Conservation (phyloP, 2,113 vertebrate genomes). For the Bufo bufo region DNA sequence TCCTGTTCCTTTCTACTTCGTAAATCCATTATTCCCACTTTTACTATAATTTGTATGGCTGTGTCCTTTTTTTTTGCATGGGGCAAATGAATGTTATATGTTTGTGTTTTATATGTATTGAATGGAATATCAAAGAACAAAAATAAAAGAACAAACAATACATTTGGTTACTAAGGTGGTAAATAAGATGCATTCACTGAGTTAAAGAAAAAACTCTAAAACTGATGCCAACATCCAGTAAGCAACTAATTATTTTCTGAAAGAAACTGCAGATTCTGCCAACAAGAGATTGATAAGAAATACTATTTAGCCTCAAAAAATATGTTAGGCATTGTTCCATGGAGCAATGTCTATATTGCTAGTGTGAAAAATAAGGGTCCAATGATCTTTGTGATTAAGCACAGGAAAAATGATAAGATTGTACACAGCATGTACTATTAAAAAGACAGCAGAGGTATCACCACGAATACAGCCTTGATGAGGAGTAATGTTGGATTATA, state of each 20-base stretch:
- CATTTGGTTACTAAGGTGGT: not conserved
- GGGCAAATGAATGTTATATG: not conserved
- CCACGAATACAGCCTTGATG: conserved; percentile 20
- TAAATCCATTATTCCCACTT: not conserved
- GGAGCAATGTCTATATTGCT: conserved; percentile 3
- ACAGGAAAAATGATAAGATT: conserved; percentile 22
- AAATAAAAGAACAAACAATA: not conserved
- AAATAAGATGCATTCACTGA: not conserved
- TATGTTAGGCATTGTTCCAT: not conserved
- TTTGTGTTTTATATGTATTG: not conserved
- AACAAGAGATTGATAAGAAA: conserved; percentile 18
- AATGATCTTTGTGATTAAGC: conserved; percentile 34
- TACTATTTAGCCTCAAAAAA: conserved; percentile 14
- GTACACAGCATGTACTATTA: conserved; percentile 36
- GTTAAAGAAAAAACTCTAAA: not conserved
- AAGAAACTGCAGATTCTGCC: not conserved
- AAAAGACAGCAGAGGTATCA: conserved; percentile 38
- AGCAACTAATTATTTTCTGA: conserved; percentile 18
- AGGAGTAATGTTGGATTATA: conserved; percentile 35
- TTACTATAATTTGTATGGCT: not conserved
- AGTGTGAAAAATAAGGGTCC: conserved; percentile 23
- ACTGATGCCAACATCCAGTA: conserved; percentile 7
- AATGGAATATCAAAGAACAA: not conserved
- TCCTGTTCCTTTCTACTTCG: no score
- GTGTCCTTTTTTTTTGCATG: not conserved